Conservation (phyloP, 2,888 invertebrate genomes). For the Lepidochitona cinerea region DNA sequence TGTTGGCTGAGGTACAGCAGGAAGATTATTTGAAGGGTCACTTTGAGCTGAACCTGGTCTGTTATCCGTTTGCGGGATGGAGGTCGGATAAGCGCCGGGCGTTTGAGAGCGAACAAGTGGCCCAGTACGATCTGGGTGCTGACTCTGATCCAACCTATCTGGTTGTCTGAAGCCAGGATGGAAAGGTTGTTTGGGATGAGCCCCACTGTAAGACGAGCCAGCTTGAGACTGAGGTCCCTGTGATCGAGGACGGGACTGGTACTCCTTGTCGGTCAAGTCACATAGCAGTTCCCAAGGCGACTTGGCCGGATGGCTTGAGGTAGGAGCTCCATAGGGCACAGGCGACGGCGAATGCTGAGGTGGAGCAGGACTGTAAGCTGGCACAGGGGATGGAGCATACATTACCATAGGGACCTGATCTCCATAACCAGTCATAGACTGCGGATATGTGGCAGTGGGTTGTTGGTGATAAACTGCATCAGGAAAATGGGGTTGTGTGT, state of each 20-base stretch:
- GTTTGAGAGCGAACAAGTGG: background rate
- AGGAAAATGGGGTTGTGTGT: background rate
- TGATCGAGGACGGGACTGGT: slow-evolving; percentile 28
- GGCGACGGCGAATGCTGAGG: background rate
- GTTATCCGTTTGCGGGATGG: background rate
- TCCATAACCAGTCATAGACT: background rate
- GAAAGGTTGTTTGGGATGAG: background rate
- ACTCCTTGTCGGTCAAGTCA: slow-evolving; percentile 48
- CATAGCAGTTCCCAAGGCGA: slow-evolving; percentile 61
- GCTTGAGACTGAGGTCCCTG: slow-evolving; percentile 52
- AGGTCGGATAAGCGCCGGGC: background rate
- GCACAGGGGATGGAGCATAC: background rate
- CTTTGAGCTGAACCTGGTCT: background rate
- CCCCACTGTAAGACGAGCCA: slow-evolving; percentile 33
- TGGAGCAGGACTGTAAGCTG: background rate
- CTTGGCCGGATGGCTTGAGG: slow-evolving; percentile 33
- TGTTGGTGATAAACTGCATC: background rate
- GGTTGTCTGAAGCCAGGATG: slow-evolving; percentile 1
- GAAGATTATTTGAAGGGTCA: background rate
- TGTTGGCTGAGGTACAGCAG: background rate
- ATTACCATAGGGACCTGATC: background rate
- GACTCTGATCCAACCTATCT: background rate
- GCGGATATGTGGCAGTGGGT: background rate
- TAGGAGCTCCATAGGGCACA: slow-evolving; percentile 13
- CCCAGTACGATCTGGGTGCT: background rate